Evolutionary conservation across 2,888 invertebrate genomes (phyloP).

Genomic region (Hypomecis punctinalis): DNA sequence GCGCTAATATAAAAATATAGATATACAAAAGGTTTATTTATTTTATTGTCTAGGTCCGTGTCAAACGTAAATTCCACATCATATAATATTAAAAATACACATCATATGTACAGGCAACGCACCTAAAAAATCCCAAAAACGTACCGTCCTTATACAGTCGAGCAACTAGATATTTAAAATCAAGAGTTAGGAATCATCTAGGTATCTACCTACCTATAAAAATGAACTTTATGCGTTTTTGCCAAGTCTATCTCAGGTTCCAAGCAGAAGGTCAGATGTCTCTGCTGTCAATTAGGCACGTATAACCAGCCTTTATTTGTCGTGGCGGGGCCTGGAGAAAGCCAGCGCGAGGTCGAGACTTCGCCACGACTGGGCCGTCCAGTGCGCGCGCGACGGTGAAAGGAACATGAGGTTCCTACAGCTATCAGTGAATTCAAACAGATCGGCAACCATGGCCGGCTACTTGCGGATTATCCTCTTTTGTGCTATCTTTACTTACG

Average conservation of each 20-base stretch:
- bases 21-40: too few relatives aligned
- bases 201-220: too few relatives aligned
- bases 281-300: constrained; percentile 13
- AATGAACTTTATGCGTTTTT: neutral
- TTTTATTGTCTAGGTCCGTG: too few relatives aligned
- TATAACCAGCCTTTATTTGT: constrained; percentile 50
- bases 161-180: too few relatives aligned
- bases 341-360: constrained; percentile 66
- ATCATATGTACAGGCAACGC: too few relatives aligned
- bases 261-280: constrained; percentile 1
- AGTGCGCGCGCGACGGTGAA: constrained; percentile 82
- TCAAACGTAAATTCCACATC: too few relatives aligned
- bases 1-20: too few relatives aligned
- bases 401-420: constrained; percentile 70
- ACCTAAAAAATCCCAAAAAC: too few relatives aligned
- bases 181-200: too few relatives aligned
- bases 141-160: too few relatives aligned
- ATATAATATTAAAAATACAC: too few relatives aligned
- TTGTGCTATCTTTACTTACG: constrained; percentile 75
- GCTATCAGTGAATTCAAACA: constrained; percentile 52
- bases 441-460: constrained; percentile 64
- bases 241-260: constrained; percentile 5
- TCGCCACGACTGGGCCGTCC: constrained; percentile 49
- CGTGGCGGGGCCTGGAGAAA: constrained; percentile 75
- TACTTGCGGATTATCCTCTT: constrained; percentile 71